Base-by-base conservation (phyloP, 30 jellyfish, hydroid and myxozoan species). In the Rhopilema esculentum region DNA sequence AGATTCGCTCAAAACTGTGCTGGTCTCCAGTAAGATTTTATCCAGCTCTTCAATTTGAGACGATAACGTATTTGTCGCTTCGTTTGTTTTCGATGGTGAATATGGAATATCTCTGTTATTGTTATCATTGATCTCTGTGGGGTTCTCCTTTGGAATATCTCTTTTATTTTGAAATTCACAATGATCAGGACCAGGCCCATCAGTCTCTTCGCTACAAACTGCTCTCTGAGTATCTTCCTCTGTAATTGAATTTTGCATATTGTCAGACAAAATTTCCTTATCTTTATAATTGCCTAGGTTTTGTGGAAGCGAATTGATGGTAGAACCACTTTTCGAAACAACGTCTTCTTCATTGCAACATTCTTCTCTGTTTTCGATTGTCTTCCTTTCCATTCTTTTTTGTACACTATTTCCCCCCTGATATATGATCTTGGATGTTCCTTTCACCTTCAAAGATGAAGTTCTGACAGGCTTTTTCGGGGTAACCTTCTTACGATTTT, bases 401-500 rank as follows among this genome's bases (percentile, higher is more conserved):
- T 21, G 33, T 12, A 1, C 17, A 21, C 8, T 18, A 17, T 1
- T 21, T 30, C 2, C 28, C 27, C 28, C 67, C 77, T 8, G 64
- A 64, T 17, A 24, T 49, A 22, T 75, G 27, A 9, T 27, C 20
- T 40, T 23, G 0, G 49, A 72, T 49, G 16, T 27, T 24, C 72
- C 24, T 31, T 61, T 57, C 67, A 72, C 25, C 79, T 74, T 85
- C 66, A 85, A 51, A n/a, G 94, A 85, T 16, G 94, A 57, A 23
- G 94, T 85, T 65, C 94, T 85, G 23, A 66, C 88, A 20, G 94
- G 94, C 79, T 85, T 85, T 27, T 48, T 48, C 2, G 94, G 94
- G 29, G 33, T 82, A 20, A 2, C 61, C 27, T 74, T 85, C 70
- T 57, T 67, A 69, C 63, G 70, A 4, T 31, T n/a, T 12, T 51